Percentiles rank a stretch among this genome's conserved stretches.
Evolutionary conservation across 2,888 invertebrate genomes (phyloP).

Genomic region (Nesidiocoris tenuis): DNA sequence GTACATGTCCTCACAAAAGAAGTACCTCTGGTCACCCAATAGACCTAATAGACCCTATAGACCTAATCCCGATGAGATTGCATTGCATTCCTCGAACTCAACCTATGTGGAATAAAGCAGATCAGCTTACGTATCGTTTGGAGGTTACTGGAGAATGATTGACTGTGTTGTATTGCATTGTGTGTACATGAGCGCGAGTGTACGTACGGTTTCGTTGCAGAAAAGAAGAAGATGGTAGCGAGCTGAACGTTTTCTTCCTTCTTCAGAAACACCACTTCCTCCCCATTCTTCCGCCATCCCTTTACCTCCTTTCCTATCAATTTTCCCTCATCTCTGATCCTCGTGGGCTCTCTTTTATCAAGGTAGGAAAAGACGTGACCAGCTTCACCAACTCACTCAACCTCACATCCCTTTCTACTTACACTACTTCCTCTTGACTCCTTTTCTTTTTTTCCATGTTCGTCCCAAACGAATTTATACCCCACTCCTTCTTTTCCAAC

Average conservation of each 20-base stretch:
- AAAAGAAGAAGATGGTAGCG: background rate
- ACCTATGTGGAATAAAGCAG: too few species aligned
- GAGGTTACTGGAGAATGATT: background rate
- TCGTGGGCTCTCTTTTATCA: constrained; percentile 45
- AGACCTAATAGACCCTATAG: too few species aligned
- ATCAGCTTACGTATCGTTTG: background rate
- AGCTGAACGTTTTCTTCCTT: background rate
- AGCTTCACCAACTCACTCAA: constrained; percentile 21
- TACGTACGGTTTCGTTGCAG: background rate
- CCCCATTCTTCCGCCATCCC: background rate
- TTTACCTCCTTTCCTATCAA: constrained; percentile 43
- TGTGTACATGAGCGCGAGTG: background rate
- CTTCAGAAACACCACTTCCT: background rate
- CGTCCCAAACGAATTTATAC: constrained; percentile 42
- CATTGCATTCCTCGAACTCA: too few species aligned
- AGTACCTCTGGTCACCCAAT: too few species aligned
- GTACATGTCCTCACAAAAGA: too few species aligned
- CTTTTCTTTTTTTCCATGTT: constrained; percentile 1
- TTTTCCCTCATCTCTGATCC: constrained; percentile 47
- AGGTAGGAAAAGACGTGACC: constrained; percentile 45
- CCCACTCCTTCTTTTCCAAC: constrained; percentile 28
- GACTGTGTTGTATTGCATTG: background rate
- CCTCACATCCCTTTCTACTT: constrained; percentile 39
- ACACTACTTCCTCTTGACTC: background rate
- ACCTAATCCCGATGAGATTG: too few species aligned